A percentile compares a stretch with the other conserved stretches of the same genome.
Conservation (phyloP, 1,140 invertebrate species). For the Nymphalis io region DNA sequence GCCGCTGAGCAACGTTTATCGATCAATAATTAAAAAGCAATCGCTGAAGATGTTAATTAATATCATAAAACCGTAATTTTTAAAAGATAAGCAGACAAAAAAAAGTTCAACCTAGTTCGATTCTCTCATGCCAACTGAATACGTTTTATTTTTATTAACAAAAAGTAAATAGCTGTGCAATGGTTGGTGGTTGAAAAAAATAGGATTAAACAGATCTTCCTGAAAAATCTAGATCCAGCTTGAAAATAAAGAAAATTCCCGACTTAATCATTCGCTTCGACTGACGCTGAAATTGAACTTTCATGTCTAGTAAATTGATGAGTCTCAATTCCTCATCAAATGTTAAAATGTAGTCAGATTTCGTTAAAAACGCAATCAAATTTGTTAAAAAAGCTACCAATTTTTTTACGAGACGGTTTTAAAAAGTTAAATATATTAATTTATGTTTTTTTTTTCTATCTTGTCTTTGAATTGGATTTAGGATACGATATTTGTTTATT, state of each 20-base stretch:
- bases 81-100: background rate
- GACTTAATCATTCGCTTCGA: conserved; percentile 45
- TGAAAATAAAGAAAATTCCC: conserved; percentile 37
- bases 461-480: too few relatives aligned
- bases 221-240: conserved; percentile 28
- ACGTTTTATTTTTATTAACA: conserved; percentile 10
- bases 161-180: conserved; percentile 7
- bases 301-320: conserved; percentile 45
- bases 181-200: conserved; percentile 9
- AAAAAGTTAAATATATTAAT: background rate
- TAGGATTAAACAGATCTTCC: conserved; percentile 18
- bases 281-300: conserved; percentile 46
- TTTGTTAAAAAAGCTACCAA: background rate
- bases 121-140: background rate
- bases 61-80: background rate
- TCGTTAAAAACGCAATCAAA: conserved; percentile 23
- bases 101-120: background rate
- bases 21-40: too few relatives aligned
- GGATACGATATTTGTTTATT: too few relatives aligned
- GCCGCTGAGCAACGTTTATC: too few relatives aligned
- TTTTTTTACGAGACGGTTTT: background rate
- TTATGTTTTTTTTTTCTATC: too few relatives aligned
- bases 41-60: too few relatives aligned
- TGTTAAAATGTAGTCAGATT: conserved; percentile 34
- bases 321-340: conserved; percentile 27